These are phyloP conservation scores for Cryptophagus acutangulus DNA, from an alignment of 2,888 invertebrate species.

Conservation along the genomic window DNA sequence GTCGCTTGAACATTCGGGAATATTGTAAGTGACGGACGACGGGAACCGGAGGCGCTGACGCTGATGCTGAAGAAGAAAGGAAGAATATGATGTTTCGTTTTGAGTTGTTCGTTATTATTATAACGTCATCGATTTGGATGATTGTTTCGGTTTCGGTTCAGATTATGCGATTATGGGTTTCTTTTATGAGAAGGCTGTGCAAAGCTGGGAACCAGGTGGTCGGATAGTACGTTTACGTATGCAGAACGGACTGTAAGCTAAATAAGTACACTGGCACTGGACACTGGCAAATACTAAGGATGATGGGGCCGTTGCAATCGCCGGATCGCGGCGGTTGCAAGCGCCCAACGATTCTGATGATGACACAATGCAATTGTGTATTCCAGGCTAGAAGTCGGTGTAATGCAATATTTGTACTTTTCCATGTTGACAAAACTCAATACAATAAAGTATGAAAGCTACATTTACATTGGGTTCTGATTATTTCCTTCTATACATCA, in stretches of 20 bases:
- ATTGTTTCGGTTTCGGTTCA: constrained; percentile 37
- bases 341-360: constrained; percentile 11
- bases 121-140: no score
- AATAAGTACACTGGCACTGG: constrained; percentile 43
- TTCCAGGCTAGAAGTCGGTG: constrained; percentile 51
- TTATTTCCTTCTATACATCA: constrained; percentile 26
- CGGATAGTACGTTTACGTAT: constrained; percentile 36
- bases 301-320: background rate
- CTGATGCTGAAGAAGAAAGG: constrained; percentile 4
- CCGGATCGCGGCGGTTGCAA: background rate
- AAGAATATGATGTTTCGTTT: background rate
- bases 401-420: constrained; percentile 61
- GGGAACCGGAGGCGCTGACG: constrained; percentile 20
- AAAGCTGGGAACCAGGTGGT: constrained; percentile 44
- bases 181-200: constrained; percentile 41
- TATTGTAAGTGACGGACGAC: constrained; percentile 27
- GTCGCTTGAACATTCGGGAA: constrained; percentile 40
- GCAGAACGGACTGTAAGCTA: constrained; percentile 23
- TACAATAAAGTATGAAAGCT: constrained; percentile 54
- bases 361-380: constrained; percentile 47
- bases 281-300: constrained; percentile 44
- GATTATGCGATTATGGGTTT: constrained; percentile 38
- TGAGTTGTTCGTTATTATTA: constrained; percentile 24
- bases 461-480: constrained; percentile 33
- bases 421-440: constrained; percentile 58